phyloP scores from a whole-genome alignment of 2,888 invertebrate genomes.

The Andrena camellia region DNA sequence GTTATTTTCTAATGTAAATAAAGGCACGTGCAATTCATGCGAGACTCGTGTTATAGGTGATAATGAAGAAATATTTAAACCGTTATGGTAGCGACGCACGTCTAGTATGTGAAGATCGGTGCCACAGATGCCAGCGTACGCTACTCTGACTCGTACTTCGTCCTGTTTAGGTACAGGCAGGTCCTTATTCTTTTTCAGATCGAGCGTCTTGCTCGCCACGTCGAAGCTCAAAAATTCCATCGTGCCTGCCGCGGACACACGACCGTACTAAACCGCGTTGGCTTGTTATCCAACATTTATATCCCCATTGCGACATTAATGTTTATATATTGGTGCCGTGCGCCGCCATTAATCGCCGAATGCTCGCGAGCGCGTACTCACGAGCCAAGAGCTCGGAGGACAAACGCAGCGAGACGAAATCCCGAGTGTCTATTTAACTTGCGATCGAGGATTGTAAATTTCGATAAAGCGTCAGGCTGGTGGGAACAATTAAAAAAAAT shows the following conservation, averaged over 20 bases:
- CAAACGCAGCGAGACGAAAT: neutral
- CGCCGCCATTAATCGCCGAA: constrained; percentile 46
- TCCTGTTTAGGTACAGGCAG: constrained; percentile 78
- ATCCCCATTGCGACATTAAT: constrained; percentile 34
- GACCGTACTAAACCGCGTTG: constrained; percentile 11
- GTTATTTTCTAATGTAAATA: too few species aligned
- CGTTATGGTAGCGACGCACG: constrained; percentile 83
- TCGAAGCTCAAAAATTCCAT: constrained; percentile 83
- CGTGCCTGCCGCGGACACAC: neutral
- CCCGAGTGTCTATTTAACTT: too few species aligned
- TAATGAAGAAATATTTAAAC: neutral
- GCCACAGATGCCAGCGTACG: constrained; percentile 90
- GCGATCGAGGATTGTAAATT: neutral
- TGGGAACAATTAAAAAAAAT: too few species aligned
- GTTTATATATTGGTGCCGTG: constrained; percentile 59
- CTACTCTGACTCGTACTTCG: constrained; percentile 89
- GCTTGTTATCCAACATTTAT: constrained; percentile 39
- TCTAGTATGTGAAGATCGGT: constrained; percentile 91
- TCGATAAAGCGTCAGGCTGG: too few species aligned
- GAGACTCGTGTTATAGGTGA: neutral
- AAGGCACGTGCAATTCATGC: neutral
- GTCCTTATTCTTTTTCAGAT: constrained; percentile 65
- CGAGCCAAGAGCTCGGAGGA: neutral
- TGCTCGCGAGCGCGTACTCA: neutral
- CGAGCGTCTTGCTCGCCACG: constrained; percentile 71